These are phyloP conservation scores for human DNA, from an alignment of 2,113 vertebrate species.

Conservation along the genomic window DNA sequence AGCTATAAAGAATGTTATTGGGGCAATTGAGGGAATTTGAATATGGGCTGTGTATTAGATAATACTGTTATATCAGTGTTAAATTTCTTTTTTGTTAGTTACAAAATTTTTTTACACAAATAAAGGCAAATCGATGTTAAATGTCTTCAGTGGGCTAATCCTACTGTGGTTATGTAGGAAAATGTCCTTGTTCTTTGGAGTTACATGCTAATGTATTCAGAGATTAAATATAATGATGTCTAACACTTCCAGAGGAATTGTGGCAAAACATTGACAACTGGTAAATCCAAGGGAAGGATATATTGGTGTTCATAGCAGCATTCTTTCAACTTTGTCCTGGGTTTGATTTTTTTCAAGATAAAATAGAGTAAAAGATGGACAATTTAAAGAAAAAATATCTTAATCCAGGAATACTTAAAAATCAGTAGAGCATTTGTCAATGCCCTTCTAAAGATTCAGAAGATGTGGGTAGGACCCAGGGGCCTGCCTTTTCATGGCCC, in stretches of 20 bases:
- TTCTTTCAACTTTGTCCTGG: not conserved
- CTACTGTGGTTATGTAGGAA: not conserved
- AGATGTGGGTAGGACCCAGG: not conserved
- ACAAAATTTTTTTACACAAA: too few species aligned
- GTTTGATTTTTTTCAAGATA: not conserved
- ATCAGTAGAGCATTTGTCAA: not conserved
- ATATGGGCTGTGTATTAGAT: not conserved
- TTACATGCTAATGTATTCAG: not conserved
- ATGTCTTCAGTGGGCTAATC: not conserved
- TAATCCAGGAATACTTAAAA: not conserved
- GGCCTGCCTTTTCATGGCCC: not conserved
- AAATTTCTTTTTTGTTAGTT: not conserved
- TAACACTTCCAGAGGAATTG: slow-evolving; percentile 9
- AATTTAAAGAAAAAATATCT: not conserved
- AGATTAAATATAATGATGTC: not conserved
- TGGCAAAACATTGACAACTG: not conserved
- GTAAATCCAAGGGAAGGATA: not conserved
- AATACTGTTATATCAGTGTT: not conserved
- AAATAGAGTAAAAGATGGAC: not conserved
- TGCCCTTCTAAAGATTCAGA: not conserved
- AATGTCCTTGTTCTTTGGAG: not conserved
- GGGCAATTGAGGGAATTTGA: not conserved
- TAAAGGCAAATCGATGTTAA: not conserved
- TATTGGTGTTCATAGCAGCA: not conserved
- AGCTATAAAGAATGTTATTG: not conserved